Base-by-base conservation (phyloP, 2,888 invertebrate species). In the Drosophila testacea region DNA sequence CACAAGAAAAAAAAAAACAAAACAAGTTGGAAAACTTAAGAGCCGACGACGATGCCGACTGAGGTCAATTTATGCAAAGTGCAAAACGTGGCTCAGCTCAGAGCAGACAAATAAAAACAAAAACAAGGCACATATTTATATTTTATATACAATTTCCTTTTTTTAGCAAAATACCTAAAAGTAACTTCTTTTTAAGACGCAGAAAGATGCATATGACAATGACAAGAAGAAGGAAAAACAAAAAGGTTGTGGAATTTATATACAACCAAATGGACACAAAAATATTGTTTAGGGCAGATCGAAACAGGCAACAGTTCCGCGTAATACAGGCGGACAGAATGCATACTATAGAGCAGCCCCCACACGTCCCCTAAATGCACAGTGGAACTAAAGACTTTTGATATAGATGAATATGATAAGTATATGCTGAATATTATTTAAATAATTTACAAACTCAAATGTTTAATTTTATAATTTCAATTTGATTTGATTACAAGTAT, bases 61-160 rank as follows among this genome's bases (percentile, higher is more conserved):
- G 50, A 61, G 55, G 63, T 73, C 88, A 89, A 89, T 87, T 87
- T 86, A 86, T 86, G 85, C 85, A 85, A 85, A 86, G 87, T 86
- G 68, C 83, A 83, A 88, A 83, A 85, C 73, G 89, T 87, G 87
- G 86, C 73, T 65, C 30, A 74, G 44, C 32, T 42, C 27, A 36
- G 16, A 39, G 47, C 44, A 56, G 6, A 55, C 30, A 9, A 10
- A 10, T 7, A 32, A 9, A 32, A 79, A 70, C 66, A 66, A 72
- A 81, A 74, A 67, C 67, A 64, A 28, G 52, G 63, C 60, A 54
- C 71, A 52, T 74, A 77, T 79, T 69, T 70, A 69, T 71, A 72
- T 71, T 70, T 66, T 72, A 61, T 70, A 77, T 73, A 88, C 59
- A 66, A 73, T 69, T 65, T 73, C 2, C 2, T 7, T 72, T 77